A percentile compares a stretch with the other conserved stretches of the same genome.
Conservation (phyloP, 1,140 invertebrate genomes). For the silkworm (Bombyx mori) region DNA sequence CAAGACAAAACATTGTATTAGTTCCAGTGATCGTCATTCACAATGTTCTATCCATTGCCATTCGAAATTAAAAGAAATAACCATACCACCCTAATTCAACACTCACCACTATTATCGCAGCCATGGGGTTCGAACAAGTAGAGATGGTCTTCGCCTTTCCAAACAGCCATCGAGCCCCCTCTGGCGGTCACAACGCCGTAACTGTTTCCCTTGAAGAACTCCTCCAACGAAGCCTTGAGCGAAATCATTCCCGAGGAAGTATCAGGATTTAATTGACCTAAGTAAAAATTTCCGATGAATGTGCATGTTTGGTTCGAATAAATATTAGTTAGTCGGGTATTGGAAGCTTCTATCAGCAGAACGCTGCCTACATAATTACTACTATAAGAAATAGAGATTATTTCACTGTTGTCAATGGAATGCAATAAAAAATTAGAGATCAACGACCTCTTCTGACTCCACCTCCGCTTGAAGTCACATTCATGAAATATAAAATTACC, state of each 20-base stretch:
- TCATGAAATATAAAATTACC: no score
- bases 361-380: no score
- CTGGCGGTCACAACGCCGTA: constrained; percentile 59
- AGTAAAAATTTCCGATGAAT: no score
- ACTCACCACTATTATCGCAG: constrained; percentile 62
- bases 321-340: no score
- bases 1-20: background rate
- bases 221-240: constrained; percentile 40
- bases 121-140: constrained; percentile 70
- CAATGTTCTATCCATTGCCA: background rate
- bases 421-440: no score
- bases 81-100: background rate
- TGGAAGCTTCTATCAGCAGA: no score
- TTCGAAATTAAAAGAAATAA: no score
- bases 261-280: constrained; percentile 39
- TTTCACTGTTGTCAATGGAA: no score
- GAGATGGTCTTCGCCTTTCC: constrained; percentile 47
- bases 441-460: no score
- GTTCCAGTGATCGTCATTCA: background rate
- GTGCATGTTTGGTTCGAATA: no score
- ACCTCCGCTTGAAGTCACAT: no score
- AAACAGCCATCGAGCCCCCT: constrained; percentile 55
- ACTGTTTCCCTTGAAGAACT: constrained; percentile 61
- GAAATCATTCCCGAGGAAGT: constrained; percentile 29
- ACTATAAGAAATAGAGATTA: no score